Percentiles rank a stretch among this genome's conserved stretches.
These are phyloP conservation scores for Tragelaphus oryx DNA, from an alignment of 2,797 vertebrate species.

Conservation along the genomic window DNA sequence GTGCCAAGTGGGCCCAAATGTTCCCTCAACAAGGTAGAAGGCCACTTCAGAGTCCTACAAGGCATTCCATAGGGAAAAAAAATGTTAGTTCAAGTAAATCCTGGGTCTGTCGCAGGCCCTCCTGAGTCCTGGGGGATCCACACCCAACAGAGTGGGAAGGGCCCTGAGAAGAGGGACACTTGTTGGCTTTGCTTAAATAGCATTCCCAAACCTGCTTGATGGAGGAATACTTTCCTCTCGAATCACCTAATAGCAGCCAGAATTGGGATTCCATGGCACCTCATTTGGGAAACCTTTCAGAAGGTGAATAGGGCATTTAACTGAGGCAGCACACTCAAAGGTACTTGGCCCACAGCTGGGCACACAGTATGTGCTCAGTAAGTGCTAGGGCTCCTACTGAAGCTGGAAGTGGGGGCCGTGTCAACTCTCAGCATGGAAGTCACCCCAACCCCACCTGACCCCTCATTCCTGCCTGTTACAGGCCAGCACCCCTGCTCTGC, in stretches of 20 bases:
- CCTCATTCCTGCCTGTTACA: not conserved
- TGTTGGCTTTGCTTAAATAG: not conserved
- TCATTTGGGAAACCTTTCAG: not conserved
- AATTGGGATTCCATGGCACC: not conserved
- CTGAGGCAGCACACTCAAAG: accelerated
- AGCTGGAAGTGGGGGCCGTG: not conserved
- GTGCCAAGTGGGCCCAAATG: not conserved
- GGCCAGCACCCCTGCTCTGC: not conserved
- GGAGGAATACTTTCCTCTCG: not conserved
- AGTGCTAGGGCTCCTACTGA: not conserved
- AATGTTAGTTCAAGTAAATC: not conserved
- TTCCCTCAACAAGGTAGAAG: not conserved
- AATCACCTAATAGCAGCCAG: not conserved
- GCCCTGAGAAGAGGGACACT: not conserved
- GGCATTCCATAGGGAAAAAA: not conserved
- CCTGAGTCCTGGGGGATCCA: not conserved
- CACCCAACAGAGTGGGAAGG: accelerated
- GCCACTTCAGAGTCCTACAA: not conserved
- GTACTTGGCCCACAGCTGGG: accelerated
- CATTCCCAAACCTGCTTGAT: not conserved
- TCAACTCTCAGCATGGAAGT: no score
- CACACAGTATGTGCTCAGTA: not conserved
- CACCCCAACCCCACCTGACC: accelerated
- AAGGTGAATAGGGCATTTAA: no score
- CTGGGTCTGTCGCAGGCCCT: not conserved